These are phyloP conservation scores for Trigoniulus corallinus DNA, from an alignment of 1,140 invertebrate genomes.

Conservation along the genomic window DNA sequence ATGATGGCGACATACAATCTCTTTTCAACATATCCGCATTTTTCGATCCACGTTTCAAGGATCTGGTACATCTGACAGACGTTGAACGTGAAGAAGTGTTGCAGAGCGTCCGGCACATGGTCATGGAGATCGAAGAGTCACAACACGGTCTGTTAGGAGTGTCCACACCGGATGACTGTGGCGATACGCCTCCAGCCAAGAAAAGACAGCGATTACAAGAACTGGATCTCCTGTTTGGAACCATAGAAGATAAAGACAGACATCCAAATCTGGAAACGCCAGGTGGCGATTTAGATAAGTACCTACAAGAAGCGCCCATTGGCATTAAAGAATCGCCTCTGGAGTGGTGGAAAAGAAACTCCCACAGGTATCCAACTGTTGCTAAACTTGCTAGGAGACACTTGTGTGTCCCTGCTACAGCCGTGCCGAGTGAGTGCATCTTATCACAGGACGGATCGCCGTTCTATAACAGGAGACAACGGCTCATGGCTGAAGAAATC, in stretches of 20 bases:
- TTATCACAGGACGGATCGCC: background rate
- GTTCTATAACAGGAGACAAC: background rate
- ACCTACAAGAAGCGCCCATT: background rate
- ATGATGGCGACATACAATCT: background rate
- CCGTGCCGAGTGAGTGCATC: background rate
- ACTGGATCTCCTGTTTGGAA: background rate
- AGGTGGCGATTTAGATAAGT: background rate
- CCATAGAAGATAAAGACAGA: background rate
- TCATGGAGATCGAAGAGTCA: background rate
- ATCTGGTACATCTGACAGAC: background rate
- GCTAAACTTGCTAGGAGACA: background rate
- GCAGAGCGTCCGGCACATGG: background rate
- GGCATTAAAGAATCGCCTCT: slow-evolving; percentile 1
- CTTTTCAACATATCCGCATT: background rate
- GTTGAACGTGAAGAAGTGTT: background rate
- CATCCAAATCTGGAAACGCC: background rate
- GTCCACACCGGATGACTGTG: background rate
- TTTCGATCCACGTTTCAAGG: background rate
- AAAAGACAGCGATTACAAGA: background rate
- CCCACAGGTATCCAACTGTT: background rate
- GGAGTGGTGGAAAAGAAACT: background rate
- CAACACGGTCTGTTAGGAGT: background rate
- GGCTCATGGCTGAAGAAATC: background rate
- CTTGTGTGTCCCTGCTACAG: background rate
- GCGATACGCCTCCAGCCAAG: background rate